These are phyloP conservation scores for Trichosurus vulpecula DNA, from an alignment of 2,797 vertebrate species.

Conservation along the genomic window DNA sequence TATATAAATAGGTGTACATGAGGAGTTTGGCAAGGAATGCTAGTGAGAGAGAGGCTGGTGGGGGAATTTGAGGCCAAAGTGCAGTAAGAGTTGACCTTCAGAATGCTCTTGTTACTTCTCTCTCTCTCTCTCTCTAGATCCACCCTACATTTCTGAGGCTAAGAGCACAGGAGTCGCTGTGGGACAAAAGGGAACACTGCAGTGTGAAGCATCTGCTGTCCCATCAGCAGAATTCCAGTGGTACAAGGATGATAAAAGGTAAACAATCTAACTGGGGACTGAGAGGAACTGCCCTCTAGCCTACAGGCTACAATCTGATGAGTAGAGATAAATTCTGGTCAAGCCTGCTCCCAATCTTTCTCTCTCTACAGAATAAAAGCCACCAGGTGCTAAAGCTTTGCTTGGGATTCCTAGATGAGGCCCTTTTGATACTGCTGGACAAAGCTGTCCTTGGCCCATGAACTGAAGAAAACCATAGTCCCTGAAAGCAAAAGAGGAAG, in stretches of 20 bases:
- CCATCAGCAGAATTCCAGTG: slow-evolving; percentile 96
- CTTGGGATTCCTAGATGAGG: background rate
- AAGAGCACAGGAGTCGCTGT: slow-evolving; percentile 92
- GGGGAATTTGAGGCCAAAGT: background rate
- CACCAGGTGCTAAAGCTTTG: background rate
- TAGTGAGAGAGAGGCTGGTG: rapidly evolving
- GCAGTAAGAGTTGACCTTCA: background rate
- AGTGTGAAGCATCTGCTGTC: slow-evolving; percentile 95
- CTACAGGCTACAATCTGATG: background rate
- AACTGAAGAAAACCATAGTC: background rate
- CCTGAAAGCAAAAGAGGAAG: slow-evolving; percentile 9
- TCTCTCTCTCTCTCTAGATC: slow-evolving; percentile 85
- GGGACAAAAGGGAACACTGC: slow-evolving; percentile 95
- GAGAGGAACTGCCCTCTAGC: background rate
- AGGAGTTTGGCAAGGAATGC: rapidly evolving
- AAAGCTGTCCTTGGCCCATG: background rate
- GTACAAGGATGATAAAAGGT: slow-evolving; percentile 98
- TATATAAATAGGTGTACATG: background rate
- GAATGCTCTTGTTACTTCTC: rapidly evolving
- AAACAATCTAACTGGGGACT: slow-evolving; percentile 25
- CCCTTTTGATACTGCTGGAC: background rate
- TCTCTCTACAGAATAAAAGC: background rate
- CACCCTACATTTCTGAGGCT: slow-evolving; percentile 93
- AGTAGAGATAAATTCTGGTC: background rate
- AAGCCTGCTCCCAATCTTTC: background rate